Evolutionary conservation across 2,888 invertebrate genomes (phyloP).

Genomic region (Pyralis farinalis): DNA sequence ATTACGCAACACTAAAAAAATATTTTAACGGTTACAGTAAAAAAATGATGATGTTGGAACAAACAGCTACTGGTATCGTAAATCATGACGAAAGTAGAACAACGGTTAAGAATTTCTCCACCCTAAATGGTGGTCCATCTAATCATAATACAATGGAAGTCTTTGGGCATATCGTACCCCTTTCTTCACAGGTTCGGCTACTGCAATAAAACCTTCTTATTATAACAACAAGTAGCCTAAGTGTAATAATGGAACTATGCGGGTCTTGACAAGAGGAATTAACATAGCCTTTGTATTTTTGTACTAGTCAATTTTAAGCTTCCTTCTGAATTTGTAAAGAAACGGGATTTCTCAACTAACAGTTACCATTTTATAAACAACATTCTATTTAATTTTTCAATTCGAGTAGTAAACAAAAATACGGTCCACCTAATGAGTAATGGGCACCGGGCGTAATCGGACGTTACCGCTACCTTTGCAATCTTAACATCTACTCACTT

Average conservation of each 20-base stretch:
- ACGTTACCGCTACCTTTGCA: too few species aligned
- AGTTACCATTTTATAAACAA: too few species aligned
- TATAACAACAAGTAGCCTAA: constrained; percentile 25
- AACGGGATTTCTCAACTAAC: too few species aligned
- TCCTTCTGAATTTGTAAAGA: not conserved
- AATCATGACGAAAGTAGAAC: constrained; percentile 45
- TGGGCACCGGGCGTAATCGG: too few species aligned
- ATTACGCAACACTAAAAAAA: too few species aligned
- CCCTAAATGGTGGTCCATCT: constrained; percentile 45
- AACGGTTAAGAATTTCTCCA: constrained; percentile 40
- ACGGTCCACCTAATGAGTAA: too few species aligned
- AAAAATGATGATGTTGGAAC: constrained; percentile 13
- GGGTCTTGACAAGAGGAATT: constrained; percentile 20
- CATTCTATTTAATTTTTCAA: too few species aligned
- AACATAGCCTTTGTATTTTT: constrained; percentile 18
- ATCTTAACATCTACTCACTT: too few species aligned
- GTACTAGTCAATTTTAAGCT: constrained; percentile 11
- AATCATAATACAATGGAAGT: constrained; percentile 36
- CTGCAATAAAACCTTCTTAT: constrained; percentile 63
- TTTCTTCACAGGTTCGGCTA: constrained; percentile 57
- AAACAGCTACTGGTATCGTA: constrained; percentile 44
- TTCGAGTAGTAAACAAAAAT: too few species aligned
- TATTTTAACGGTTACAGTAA: constrained; percentile 13
- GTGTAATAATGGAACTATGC: constrained; percentile 30
- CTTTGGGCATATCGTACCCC: constrained; percentile 36